phyloP scores from a whole-genome alignment of 2,888 invertebrate genomes.

The Lepidochrysops patricia region DNA sequence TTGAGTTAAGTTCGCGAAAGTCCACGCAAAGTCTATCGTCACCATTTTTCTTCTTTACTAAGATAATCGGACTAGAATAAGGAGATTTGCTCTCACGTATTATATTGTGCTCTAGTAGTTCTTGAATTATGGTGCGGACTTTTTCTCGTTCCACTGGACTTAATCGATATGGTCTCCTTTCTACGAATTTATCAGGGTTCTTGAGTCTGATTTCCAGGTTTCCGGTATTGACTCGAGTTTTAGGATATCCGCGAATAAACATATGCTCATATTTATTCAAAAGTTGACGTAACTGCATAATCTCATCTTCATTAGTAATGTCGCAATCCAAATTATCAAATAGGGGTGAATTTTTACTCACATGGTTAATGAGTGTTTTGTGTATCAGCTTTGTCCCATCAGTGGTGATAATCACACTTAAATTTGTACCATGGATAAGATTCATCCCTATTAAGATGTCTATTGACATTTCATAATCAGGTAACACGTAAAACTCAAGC shows the following conservation, averaged over 20 bases:
- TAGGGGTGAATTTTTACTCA: too few relatives aligned
- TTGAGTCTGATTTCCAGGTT: slow-evolving; percentile 27
- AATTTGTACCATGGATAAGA: slow-evolving; percentile 10
- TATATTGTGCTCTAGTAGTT: slow-evolving; percentile 29
- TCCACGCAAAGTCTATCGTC: slow-evolving; percentile 26
- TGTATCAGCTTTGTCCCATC: background rate
- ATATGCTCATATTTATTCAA: slow-evolving; percentile 26
- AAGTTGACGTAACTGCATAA: slow-evolving; percentile 15
- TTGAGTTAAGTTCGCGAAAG: slow-evolving; percentile 26
- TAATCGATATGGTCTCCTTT: slow-evolving; percentile 30
- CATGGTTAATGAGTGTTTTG: too few relatives aligned
- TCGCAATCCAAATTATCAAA: slow-evolving; percentile 18
- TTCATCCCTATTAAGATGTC: slow-evolving; percentile 19
- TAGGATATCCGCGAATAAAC: slow-evolving; percentile 27
- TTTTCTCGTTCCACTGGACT: slow-evolving; percentile 30
- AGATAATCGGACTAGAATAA: slow-evolving; percentile 31
- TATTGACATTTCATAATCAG: slow-evolving; percentile 17
- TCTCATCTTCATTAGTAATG: slow-evolving; percentile 13
- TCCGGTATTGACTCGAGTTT: too few relatives aligned
- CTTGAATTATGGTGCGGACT: slow-evolving; percentile 26
- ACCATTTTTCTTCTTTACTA: slow-evolving; percentile 12
- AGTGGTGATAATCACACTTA: slow-evolving; percentile 13
- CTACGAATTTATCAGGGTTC: slow-evolving; percentile 26
- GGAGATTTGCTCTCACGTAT: too few relatives aligned
- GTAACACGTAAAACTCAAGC: slow-evolving; percentile 14